Base-by-base conservation (phyloP, 2,888 invertebrate species). In the Gymnosoma rotundatum region DNA sequence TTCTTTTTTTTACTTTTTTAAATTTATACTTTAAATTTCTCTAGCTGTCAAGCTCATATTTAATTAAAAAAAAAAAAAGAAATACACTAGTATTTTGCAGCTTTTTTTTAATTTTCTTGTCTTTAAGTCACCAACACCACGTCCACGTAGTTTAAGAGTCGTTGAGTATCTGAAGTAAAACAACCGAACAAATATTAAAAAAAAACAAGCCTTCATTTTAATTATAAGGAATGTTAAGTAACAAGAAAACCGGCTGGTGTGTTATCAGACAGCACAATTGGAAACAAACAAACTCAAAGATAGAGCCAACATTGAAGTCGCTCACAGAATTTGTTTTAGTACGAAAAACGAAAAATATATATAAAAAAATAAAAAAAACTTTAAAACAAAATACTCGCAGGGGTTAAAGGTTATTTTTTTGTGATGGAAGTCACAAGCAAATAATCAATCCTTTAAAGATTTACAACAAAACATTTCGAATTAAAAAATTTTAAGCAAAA, bases 101-200 rank as follows among this genome's bases (percentile, higher is more conserved):
- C 48, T 73, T 8, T 64, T 63, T 20, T 64, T 72, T 21, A 14
- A 0, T 42, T 60, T 61, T 67, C 6, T 14, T 7, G 12, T 50
- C 54, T 56, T 61, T 12, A 20, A 50, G 25, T 10, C 48, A 69
- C 52, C 52, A 36, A 75, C 50, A 72, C 61, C 81, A 84, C 84
- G 84, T 78, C 81, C 73, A 64, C 69, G 61, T 54, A 45, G 73
- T 78, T 69, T 42, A 73, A 80, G 50, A 73, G 76, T 64, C 50
- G 72, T 69, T 54, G 48, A 78, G 73, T 81, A 78, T 84, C 84
- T 84, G 67, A 45, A 78, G 76, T 48, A 66, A 58, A 60, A 36
- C 32, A 66, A 61, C 48, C 70, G 18, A 38, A 66, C 52, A 60
- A 70, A 69, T 56, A 42, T 52, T 60, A 4, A n/a, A 66, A 32